These are phyloP conservation scores for Cheirogaleus major DNA, from an alignment of 2,797 vertebrate species.

Conservation along the genomic window DNA sequence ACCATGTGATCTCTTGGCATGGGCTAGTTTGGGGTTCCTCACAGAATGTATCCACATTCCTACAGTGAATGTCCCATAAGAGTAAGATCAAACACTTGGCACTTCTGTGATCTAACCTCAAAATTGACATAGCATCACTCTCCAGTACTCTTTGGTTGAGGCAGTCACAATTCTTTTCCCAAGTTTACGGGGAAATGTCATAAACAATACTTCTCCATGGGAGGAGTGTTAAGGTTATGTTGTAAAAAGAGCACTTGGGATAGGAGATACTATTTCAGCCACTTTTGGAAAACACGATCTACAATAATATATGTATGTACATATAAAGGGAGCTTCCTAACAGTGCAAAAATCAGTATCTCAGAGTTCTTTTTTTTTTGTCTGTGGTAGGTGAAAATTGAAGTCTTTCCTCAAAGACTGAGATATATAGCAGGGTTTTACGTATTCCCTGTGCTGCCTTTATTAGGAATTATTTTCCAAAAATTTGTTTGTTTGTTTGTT, in stretches of 20 bases:
- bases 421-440: constrained; percentile 58
- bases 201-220: not conserved
- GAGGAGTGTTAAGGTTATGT: not conserved
- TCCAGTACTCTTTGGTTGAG: not conserved
- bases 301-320: not conserved
- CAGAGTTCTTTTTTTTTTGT: constrained; percentile 22
- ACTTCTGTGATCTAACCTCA: not conserved
- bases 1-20: not conserved
- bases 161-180: not conserved
- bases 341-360: not conserved
- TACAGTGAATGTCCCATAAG: not conserved
- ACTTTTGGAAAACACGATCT: not conserved
- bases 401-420: constrained; percentile 49
- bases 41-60: not conserved
- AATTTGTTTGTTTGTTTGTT: not conserved
- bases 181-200: not conserved
- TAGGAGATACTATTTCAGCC: not conserved
- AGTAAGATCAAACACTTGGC: not conserved
- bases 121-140: not conserved
- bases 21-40: not conserved
- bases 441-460: not conserved
- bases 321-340: not conserved
- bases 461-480: constrained; percentile 40
- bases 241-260: not conserved
- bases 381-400: constrained; percentile 37